These are phyloP conservation scores for Oophaga pumilio DNA, from an alignment of 2,113 vertebrate species.

Conservation along the genomic window DNA sequence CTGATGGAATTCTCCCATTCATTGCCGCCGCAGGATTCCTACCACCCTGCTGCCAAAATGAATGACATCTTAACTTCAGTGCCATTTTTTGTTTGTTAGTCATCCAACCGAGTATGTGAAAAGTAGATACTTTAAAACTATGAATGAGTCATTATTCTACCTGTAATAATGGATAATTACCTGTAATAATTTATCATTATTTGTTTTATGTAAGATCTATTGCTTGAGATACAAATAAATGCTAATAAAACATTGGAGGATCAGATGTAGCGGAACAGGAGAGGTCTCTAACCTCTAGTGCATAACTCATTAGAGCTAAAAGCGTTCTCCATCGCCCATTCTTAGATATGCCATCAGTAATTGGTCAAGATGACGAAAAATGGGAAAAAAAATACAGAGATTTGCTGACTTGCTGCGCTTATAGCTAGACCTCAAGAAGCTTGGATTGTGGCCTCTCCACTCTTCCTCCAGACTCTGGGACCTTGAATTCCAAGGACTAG, in stretches of 20 bases:
- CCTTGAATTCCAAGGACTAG: no score
- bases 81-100: neutral
- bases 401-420: no score
- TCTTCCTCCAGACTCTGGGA: no score
- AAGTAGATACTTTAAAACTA: neutral
- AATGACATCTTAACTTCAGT: neutral
- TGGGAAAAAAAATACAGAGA: no score
- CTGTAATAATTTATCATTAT: neutral
- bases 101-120: neutral
- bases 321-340: no score
- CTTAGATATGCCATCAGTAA: no score
- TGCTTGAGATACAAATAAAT: neutral
- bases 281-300: no score
- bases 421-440: no score
- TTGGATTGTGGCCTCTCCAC: no score
- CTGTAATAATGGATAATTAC: neutral
- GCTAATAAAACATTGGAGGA: neutral
- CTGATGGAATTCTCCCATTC: neutral
- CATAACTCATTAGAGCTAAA: no score
- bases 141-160: neutral
- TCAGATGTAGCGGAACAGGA: neutral
- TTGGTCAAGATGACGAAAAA: no score
- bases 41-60: neutral
- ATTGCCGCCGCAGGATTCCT: neutral
- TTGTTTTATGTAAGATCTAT: neutral